Base-by-base conservation (phyloP, 2,888 invertebrate species). In the Epirrita christyi region DNA sequence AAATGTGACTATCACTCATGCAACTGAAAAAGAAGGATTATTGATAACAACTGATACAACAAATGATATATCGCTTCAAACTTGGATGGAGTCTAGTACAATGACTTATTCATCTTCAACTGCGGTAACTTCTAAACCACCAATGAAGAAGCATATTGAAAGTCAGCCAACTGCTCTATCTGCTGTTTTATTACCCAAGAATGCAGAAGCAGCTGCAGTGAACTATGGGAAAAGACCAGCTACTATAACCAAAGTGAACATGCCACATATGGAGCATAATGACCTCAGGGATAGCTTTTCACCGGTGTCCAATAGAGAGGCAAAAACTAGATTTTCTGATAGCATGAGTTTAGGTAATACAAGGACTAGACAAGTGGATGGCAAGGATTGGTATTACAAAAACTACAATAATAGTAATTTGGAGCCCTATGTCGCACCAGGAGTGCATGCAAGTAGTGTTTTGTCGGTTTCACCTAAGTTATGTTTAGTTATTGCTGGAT, bases 301-400 rank as follows among this genome's bases (percentile, higher is more conserved):
- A 29, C 88, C 87, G 46, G 81, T 86, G 5, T 81, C 80, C 65
- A 87, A 88, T 64, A 76, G 91, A 74, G 85, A 87, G 71, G 86
- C 84, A 53, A 87, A 92, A 74, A 85, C 89, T 51, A 81, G 90
- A 59, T 88, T 91, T 67, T 77, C 82, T 14, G 88, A 87, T 28
- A 78, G 78, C 48, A 77, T 76, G 48, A 85, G 80, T 46, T 80
- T 86, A 14, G 85, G 79, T 56, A 91, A 80, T 42, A 90, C 92
- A 36, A 93, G 93, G 63, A 83, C 85, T 27, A 85, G 80, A 69
- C 80, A 85, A 66, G 85, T 88, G 10, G 92, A 93, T 63, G 91
- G 93, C 46, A 95, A 95, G 86, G 95, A 95, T 69, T 97, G 97
- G 97, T 97, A 97, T 82, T 97, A 96, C 80, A 95, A 95, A 66